Evolutionary conservation across 1,140 invertebrate genomes (phyloP), one percentile per base, ranked within the genome.

Genomic region (Drosophila baimaii): DNA sequence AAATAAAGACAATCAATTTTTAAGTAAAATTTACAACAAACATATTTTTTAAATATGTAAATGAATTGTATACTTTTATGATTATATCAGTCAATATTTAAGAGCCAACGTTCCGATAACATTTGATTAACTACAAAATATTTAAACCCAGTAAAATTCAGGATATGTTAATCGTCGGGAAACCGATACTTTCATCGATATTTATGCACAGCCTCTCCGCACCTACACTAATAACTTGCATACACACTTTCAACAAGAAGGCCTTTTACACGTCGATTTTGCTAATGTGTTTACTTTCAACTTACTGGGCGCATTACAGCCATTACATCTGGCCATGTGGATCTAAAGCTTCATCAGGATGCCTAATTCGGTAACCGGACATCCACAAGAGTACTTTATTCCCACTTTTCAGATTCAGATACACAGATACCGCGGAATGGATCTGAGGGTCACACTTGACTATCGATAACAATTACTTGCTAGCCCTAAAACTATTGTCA

Each of bases 261-360:
- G 19, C 35, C 4, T 10, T 7, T 3, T 13, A 27, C 61, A 63
- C 61, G 49, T 63, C 49, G 56, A 47, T 59, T 23, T 10, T 19
- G 41, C 6, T 13, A 7, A 31, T 21, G 41, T 46, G 21, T 29
- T 46, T 46, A 23, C 19, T 57, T 17, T 7, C 15, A 54, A 41
- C 47, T 31, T 41, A 17, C 31, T 27, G 31, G 39, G 52, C 35
- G 31, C 58, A 57, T 58, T 31, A 43, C 43, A 2, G 23, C 62
- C 21, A 3, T 33, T 35, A 66, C 61, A 75, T n/a, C n/a, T n/a
- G n/a, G 64, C 65, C 76, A 71, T 82, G 76, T 79, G 44, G 19
- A 29, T 68, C 58, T 72, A 71, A 79, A 66, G 54, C 61, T 71
- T 78, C 39, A 10, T 33, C 27, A 27, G 27, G 27, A 27, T 35